Evolutionary conservation across 2,113 vertebrate species (phyloP).

Genomic region (Fulica atra): DNA sequence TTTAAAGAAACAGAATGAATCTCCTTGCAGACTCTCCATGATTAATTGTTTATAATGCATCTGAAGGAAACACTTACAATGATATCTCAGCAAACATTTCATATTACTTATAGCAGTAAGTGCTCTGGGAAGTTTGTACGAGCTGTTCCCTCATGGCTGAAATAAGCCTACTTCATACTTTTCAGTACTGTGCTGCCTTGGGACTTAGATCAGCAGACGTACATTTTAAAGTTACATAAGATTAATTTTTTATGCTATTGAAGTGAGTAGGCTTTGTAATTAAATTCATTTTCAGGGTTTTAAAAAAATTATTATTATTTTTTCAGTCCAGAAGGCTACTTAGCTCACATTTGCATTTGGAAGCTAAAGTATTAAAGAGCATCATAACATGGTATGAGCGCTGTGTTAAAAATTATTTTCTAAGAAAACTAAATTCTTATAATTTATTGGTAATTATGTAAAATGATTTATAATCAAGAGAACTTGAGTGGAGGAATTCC

Average conservation of each 20-base stretch:
- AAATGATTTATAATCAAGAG: not conserved
- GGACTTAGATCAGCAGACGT: not conserved
- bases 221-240: slow-evolving; percentile 54
- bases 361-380: not conserved
- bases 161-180: not conserved
- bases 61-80: slow-evolving; percentile 6
- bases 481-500: not conserved
- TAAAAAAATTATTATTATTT: not conserved
- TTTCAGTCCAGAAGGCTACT: not conserved
- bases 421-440: not conserved
- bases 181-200: not conserved
- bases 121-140: not conserved
- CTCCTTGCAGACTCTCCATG: not conserved
- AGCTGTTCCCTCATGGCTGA: not conserved
- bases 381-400: not conserved
- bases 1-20: not conserved
- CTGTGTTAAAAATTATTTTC: not conserved
- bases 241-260: slow-evolving; percentile 50
- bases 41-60: slow-evolving; percentile 39
- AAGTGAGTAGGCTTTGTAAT: slow-evolving; percentile 55
- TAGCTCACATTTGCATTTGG: not conserved
- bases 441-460: not conserved
- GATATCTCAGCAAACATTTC: slow-evolving; percentile 15
- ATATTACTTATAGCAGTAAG: slow-evolving; percentile 35
- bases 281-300: slow-evolving; percentile 28